Percentiles rank a stretch among this genome's conserved stretches.
phyloP scores from a whole-genome alignment of 2,888 invertebrate genomes.

The Aphodius sticticus region DNA sequence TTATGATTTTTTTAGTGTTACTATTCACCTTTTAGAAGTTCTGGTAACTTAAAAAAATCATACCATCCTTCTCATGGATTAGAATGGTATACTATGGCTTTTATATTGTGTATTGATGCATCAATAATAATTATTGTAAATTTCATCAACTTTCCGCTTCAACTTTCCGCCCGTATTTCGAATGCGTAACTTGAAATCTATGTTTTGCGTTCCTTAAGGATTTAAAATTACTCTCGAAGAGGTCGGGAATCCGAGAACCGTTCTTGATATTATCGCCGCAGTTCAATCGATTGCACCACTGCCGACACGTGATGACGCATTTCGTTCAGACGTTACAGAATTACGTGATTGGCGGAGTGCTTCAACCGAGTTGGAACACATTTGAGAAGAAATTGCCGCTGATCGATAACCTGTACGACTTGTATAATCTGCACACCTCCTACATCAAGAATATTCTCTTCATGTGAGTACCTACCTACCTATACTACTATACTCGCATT shows the following conservation, averaged over 20 bases:
- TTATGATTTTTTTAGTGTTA: too few species aligned
- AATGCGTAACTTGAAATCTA: conserved; percentile 16
- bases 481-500: too few species aligned
- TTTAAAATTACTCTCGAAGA: conserved; percentile 63
- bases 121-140: too few species aligned
- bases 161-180: too few species aligned
- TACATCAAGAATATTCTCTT: conserved; percentile 81
- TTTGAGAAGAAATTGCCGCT: conserved; percentile 73
- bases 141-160: too few species aligned
- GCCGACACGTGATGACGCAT: conserved; percentile 78
- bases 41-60: too few species aligned
- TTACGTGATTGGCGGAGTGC: conserved; percentile 79
- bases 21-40: too few species aligned
- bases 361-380: conserved; percentile 77
- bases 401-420: conserved; percentile 73
- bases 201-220: conserved; percentile 58
- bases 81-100: too few species aligned
- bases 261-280: conserved; percentile 69
- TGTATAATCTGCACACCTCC: conserved; percentile 75
- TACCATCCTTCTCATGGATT: too few species aligned
- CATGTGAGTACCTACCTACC: conserved; percentile 62
- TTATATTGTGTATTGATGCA: too few species aligned
- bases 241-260: conserved; percentile 54
- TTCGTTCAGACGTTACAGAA: conserved; percentile 78
- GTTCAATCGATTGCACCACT: conserved; percentile 75